Conservation (phyloP, 1,140 invertebrate genomes). For the Bombus sylvicola region DNA sequence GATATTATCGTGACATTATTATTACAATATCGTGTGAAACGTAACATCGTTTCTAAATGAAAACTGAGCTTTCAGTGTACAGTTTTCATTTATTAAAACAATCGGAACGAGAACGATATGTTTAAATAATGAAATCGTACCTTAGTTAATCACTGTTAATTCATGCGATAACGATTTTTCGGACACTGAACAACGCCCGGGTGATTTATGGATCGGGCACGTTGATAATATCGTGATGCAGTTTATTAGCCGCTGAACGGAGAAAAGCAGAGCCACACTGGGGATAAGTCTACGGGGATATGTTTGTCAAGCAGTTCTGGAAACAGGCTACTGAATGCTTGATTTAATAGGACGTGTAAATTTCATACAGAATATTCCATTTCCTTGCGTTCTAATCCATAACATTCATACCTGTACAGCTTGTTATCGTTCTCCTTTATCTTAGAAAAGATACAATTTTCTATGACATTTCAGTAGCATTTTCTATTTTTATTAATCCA, state of each 20-base stretch:
- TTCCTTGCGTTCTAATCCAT: neutral
- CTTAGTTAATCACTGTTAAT: neutral
- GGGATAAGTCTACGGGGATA: slow-evolving; percentile 23
- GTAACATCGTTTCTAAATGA: neutral
- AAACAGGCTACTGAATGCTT: neutral
- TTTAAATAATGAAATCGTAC: too few relatives aligned
- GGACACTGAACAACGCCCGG: too few relatives aligned
- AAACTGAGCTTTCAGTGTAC: neutral
- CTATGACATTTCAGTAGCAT: too few relatives aligned
- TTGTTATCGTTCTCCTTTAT: neutral
- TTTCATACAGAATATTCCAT: slow-evolving; percentile 8
- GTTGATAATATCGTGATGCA: slow-evolving; percentile 15
- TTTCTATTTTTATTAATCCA: too few relatives aligned
- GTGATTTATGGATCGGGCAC: slow-evolving; percentile 13
- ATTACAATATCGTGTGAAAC: too few relatives aligned
- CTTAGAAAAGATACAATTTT: neutral
- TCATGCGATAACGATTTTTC: neutral
- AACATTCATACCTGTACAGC: too few relatives aligned
- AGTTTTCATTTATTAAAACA: neutral
- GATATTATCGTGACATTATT: too few relatives aligned
- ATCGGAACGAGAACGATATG: neutral
- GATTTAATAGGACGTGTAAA: slow-evolving; percentile 38
- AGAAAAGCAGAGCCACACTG: neutral
- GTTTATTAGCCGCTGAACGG: slow-evolving; percentile 29
- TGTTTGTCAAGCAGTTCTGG: slow-evolving; percentile 17